A percentile compares a stretch with the other conserved stretches of the same genome.
These are phyloP conservation scores for Centropristis striata DNA, from an alignment of 2,113 vertebrate species.

Conservation along the genomic window DNA sequence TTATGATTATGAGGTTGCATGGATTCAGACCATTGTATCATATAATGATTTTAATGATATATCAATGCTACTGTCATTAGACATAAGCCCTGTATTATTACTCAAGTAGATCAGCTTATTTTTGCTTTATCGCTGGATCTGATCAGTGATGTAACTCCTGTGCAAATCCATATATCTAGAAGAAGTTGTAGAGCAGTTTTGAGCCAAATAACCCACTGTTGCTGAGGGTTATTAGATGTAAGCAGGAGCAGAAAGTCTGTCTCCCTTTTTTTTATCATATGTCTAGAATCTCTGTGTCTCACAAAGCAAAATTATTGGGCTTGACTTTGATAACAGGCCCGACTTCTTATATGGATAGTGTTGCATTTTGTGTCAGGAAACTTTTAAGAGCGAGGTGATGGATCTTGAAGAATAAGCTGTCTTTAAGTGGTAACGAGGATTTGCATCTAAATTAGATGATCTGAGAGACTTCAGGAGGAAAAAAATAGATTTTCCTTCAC, in stretches of 20 bases:
- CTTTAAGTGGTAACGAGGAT: neutral
- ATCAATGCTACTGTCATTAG: neutral
- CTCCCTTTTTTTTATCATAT: neutral
- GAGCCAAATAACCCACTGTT: neutral
- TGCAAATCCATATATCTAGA: neutral
- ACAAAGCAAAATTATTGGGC: neutral
- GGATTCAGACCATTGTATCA: neutral
- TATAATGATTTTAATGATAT: neutral
- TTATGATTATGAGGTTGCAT: neutral
- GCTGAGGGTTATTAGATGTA: neutral
- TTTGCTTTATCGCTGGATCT: neutral
- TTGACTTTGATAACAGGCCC: neutral
- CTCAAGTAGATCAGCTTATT: neutral
- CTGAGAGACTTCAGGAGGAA: neutral
- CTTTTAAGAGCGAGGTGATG: neutral
- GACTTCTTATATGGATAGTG: neutral
- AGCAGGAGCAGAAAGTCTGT: neutral
- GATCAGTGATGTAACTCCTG: neutral
- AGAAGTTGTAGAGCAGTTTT: neutral
- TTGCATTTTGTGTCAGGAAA: neutral
- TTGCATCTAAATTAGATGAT: neutral
- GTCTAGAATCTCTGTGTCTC: neutral
- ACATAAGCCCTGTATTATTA: neutral
- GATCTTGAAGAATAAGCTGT: neutral
- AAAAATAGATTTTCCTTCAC: neutral